A percentile compares a stretch with the other conserved stretches of the same genome.
These are phyloP conservation scores for Aviceda subcristata DNA, from an alignment of 2,113 vertebrate genomes.

Conservation along the genomic window DNA sequence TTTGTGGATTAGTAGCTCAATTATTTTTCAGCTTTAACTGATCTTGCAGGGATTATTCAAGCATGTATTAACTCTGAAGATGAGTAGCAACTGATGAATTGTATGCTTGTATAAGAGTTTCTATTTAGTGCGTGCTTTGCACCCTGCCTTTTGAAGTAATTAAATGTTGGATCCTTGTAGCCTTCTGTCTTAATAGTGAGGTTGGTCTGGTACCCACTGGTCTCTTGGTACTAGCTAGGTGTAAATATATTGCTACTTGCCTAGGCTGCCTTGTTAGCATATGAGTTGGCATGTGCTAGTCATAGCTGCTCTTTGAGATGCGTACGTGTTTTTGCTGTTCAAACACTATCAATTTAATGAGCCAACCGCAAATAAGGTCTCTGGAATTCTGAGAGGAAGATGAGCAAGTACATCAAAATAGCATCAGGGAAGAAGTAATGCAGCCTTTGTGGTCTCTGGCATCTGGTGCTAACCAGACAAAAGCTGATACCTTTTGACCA, in stretches of 20 bases:
- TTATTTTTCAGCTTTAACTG: neutral
- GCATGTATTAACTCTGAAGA: neutral
- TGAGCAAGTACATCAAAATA: neutral
- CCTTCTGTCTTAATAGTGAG: neutral
- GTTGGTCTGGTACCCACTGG: fast-evolving
- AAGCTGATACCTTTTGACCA: neutral
- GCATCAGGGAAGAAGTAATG: neutral
- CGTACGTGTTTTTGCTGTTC: fast-evolving
- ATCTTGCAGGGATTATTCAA: neutral
- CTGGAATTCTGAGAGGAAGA: neutral
- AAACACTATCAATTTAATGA: neutral
- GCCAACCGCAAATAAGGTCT: neutral
- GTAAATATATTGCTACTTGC: neutral
- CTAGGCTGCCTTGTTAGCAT: neutral
- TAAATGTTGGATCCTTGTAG: neutral
- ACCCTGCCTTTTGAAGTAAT: neutral
- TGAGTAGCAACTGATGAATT: neutral
- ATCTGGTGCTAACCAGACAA: neutral
- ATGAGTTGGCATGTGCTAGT: neutral
- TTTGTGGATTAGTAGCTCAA: neutral
- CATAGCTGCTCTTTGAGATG: neutral
- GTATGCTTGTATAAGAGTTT: neutral
- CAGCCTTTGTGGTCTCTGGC: too few species aligned
- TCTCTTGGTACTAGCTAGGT: neutral
- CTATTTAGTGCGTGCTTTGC: neutral